phyloP scores from a whole-genome alignment of 2,888 invertebrate genomes.

The Linnaemya vulpina region DNA sequence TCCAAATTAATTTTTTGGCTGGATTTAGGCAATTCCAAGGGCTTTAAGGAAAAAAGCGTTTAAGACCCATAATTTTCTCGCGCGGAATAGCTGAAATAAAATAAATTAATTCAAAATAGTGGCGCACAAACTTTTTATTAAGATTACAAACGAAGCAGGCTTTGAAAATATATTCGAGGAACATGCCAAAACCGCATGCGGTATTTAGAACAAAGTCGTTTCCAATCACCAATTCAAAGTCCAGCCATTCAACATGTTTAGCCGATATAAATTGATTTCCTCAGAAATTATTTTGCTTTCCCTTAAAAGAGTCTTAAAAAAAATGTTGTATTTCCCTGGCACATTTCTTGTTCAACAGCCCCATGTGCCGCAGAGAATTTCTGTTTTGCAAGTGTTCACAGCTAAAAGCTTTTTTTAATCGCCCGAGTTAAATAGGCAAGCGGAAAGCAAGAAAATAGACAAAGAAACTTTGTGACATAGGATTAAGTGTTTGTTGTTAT shows the following conservation, averaged over 20 bases:
- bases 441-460: constrained; percentile 11
- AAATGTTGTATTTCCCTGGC: not conserved
- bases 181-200: no score
- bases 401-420: constrained; percentile 51
- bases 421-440: constrained; percentile 56
- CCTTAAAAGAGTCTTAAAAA: not conserved
- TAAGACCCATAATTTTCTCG: constrained; percentile 24
- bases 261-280: not conserved
- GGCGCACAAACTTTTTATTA: constrained; percentile 4
- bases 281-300: not conserved
- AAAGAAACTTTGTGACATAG: constrained; percentile 41
- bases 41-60: constrained; percentile 26
- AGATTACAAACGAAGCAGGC: no score
- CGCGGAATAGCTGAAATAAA: constrained; percentile 12
- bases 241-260: no score
- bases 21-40: constrained; percentile 18
- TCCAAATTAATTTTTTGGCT: constrained; percentile 12
- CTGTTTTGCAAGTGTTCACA: constrained; percentile 4
- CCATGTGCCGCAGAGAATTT: constrained; percentile 21
- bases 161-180: no score
- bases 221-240: no score
- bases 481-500: constrained; percentile 49
- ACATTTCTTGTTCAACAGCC: not conserved
- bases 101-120: not conserved
- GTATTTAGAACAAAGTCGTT: no score